Evolutionary conservation across 2,888 invertebrate genomes (phyloP).

Genomic region (Sisyra nigra): DNA sequence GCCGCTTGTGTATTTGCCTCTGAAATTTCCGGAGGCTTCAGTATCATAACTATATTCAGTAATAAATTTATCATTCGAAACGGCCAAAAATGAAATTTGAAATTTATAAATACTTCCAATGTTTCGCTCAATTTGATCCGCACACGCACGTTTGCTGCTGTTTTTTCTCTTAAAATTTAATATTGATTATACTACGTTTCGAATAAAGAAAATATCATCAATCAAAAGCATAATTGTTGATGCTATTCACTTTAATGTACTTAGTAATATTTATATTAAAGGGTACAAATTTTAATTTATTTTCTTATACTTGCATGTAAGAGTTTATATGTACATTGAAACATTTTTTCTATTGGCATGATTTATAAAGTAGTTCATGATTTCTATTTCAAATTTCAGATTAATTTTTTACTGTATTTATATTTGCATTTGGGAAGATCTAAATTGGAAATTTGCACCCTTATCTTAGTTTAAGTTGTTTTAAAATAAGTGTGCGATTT

Average conservation of each 20-base stretch:
- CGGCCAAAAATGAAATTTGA: no score
- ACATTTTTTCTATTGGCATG: background rate
- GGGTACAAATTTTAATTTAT: slow-evolving; percentile 7
- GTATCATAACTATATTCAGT: no score
- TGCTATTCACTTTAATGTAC: no score
- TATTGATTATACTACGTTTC: background rate
- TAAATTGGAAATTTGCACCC: slow-evolving; percentile 2
- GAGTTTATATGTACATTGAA: background rate
- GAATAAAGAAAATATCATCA: slow-evolving; percentile 1
- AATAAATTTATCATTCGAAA: no score
- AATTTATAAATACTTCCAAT: no score
- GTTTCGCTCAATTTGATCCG: no score
- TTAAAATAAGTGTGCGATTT: background rate
- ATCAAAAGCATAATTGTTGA: no score
- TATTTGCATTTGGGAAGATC: no score
- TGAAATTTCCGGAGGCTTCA: no score
- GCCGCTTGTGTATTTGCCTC: no score
- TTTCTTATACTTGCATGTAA: slow-evolving; percentile 3
- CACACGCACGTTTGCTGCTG: no score
- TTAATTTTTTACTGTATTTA: no score
- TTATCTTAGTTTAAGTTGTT: background rate
- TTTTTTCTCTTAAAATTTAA: background rate
- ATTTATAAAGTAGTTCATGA: background rate
- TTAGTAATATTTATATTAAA: background rate
- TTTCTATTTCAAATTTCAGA: background rate